Evolutionary conservation across 2,888 invertebrate genomes (phyloP).

Genomic region (Thera obeliscata): DNA sequence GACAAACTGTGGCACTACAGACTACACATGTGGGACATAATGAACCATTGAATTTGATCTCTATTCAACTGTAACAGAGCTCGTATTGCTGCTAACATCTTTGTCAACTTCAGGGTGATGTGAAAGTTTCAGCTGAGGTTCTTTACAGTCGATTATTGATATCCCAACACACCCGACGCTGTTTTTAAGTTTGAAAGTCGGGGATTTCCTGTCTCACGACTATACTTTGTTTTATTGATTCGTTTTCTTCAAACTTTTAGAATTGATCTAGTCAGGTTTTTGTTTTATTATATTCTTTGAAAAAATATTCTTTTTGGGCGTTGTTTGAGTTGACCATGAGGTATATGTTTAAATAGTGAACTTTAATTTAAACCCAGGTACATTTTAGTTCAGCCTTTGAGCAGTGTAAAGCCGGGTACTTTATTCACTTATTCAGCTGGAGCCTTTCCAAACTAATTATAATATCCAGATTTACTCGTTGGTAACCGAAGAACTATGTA

Average conservation of each 20-base stretch:
- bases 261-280: neutral
- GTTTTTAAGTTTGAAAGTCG: constrained; percentile 23
- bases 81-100: neutral
- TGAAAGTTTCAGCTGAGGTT: constrained; percentile 24
- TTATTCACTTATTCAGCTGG: constrained; percentile 6
- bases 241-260: constrained; percentile 3
- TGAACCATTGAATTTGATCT: constrained; percentile 26
- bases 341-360: neutral
- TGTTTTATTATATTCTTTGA: neutral
- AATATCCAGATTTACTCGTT: constrained; percentile 6
- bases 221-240: constrained; percentile 16
- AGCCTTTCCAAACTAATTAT: constrained; percentile 10
- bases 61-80: constrained; percentile 23
- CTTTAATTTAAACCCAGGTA: neutral
- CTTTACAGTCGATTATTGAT: constrained; percentile 30
- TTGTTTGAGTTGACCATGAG: neutral
- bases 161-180: constrained; percentile 15
- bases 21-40: constrained; percentile 27
- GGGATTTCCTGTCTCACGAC: constrained; percentile 16
- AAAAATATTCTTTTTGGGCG: neutral
- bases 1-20: constrained; percentile 23
- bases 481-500: neutral
- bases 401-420: neutral
- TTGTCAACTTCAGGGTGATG: constrained; percentile 17
- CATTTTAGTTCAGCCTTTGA: neutral